phyloP scores from a whole-genome alignment of 2,797 vertebrate species.

The Sebastes taczanowskii region DNA sequence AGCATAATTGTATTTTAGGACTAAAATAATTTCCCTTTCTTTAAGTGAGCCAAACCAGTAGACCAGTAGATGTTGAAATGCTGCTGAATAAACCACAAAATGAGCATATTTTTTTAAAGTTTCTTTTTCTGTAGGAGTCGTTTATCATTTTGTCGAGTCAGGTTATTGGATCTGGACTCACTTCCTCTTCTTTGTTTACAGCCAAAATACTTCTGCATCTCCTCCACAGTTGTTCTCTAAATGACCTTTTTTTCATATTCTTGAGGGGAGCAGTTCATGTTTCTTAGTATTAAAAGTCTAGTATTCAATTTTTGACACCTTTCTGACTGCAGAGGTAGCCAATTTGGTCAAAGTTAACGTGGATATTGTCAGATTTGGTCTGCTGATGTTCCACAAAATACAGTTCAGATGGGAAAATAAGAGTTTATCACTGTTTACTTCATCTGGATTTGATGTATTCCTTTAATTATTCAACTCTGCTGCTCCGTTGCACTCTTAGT shows the following conservation, averaged over 20 bases:
- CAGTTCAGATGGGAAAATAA: background rate
- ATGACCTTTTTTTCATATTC: background rate
- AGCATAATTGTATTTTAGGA: conserved; percentile 7
- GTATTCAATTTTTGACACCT: background rate
- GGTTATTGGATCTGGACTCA: background rate
- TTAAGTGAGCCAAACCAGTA: background rate
- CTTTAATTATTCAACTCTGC: background rate
- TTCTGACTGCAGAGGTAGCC: background rate
- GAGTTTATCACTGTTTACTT: background rate
- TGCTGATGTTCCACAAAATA: background rate
- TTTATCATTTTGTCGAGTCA: conserved; percentile 7
- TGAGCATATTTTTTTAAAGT: background rate
- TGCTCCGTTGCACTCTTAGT: background rate
- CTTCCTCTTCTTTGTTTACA: background rate
- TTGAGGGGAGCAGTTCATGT: background rate
- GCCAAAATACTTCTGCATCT: background rate
- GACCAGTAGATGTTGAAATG: background rate
- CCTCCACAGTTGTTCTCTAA: background rate
- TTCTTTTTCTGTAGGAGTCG: background rate
- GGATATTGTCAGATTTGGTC: background rate
- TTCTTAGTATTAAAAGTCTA: background rate
- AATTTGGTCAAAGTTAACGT: background rate
- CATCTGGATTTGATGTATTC: background rate
- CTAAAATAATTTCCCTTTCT: background rate
- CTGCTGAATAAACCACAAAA: background rate